Base-by-base conservation (phyloP, 2,113 vertebrate species). In the Tragelaphus scriptus region DNA sequence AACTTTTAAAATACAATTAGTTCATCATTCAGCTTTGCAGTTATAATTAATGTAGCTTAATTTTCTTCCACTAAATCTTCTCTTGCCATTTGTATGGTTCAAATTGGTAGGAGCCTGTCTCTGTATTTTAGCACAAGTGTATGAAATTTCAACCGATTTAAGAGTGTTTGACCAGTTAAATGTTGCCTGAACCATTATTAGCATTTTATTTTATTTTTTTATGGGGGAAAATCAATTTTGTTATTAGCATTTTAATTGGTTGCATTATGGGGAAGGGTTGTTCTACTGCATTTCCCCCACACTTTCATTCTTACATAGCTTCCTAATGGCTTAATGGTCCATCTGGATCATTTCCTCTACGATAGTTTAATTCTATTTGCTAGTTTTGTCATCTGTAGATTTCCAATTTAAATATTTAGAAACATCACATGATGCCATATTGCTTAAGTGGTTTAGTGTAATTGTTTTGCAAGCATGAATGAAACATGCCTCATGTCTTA, bases 371-470 rank as follows among this genome's bases (percentile, higher is more conserved):
- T 95, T 97, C 86, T 98, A 97, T 97, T 97, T 98, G 95, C 93
- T 95, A 90, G 88, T 94, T 98, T 96, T 96, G 9, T 97, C 90
- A 97, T 95, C 88, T 97, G 79, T 90, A 92, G 68, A 96, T 94
- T 97, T 92, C 81, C 32, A 95, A 89, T 97, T 95, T 98, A 97
- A 98, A 97, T 97, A 97, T 98, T 97, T 95, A 95, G 91, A 96
- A 97, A 95, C 49, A 89, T 95, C 85, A 89, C 63, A 94, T 96
- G 81, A 96, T 95, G 55, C 63, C 90, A 53, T 94, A 88, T 95
- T 97, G 71, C 47, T 96, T 94, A 97, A 96, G 56, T 90, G 8
- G 21, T 23, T 71, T 91, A 95, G 47, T 79, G 81, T 91, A 96
- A 97, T 97, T 97, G 63, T 85, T 93, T 95, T 59, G 26, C 96